Percentiles rank a stretch among this genome's conserved stretches.
Conservation (phyloP, 2,113 vertebrate species). For the Merops nubicus region DNA sequence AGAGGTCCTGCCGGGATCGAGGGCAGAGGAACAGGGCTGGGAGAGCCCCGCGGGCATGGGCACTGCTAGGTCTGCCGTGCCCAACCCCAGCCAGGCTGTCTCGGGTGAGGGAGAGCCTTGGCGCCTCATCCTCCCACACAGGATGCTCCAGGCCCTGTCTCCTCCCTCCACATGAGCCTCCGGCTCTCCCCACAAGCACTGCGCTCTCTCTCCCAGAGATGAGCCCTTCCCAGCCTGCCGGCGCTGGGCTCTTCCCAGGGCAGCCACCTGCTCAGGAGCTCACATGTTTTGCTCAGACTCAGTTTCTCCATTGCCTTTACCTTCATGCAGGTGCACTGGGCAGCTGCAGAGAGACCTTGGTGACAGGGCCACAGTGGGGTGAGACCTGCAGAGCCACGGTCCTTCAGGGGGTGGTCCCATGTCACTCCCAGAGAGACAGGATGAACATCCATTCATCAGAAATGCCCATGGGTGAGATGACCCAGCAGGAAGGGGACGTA, state of each 20-base stretch:
- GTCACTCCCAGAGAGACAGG: neutral
- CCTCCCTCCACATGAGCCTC: neutral
- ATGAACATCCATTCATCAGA: neutral
- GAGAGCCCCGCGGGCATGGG: rapidly evolving
- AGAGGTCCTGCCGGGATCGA: rapidly evolving
- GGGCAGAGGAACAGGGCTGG: neutral
- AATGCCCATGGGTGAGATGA: neutral
- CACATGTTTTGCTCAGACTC: neutral
- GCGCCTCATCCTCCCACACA: neutral
- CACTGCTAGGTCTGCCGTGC: neutral
- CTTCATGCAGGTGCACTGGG: neutral
- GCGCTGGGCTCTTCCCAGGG: neutral
- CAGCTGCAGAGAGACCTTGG: neutral
- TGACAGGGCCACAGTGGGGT: neutral
- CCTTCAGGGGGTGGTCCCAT: neutral
- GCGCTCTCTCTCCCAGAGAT: neutral
- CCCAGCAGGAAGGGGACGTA: neutral
- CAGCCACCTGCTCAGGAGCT: neutral
- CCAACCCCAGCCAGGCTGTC: rapidly evolving
- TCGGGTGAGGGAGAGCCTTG: neutral
- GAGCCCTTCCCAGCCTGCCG: neutral
- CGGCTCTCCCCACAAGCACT: rapidly evolving
- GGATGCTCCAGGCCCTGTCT: neutral
- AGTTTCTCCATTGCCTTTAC: neutral
- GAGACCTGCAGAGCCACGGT: neutral